A percentile compares a stretch with the other conserved stretches of the same genome.
Conservation (phyloP, 1,140 invertebrate species). For the Phocides pigmalion region DNA sequence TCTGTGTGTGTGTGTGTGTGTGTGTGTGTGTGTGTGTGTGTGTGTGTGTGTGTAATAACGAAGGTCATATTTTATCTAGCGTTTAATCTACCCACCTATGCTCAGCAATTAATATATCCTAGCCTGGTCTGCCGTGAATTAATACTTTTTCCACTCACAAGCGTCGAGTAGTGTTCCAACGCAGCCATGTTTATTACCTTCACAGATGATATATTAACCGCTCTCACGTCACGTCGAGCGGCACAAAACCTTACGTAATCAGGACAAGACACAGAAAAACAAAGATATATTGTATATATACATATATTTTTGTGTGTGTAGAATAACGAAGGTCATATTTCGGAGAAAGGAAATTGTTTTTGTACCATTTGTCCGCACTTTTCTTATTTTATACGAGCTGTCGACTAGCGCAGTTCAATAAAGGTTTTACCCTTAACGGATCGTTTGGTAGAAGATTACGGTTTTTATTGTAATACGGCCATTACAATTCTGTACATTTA, state of each 20-base stretch:
- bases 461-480: neutral
- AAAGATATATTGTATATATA: constrained; percentile 43
- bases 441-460: neutral
- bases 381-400: constrained; percentile 45
- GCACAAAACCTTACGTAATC: constrained; percentile 30
- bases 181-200: constrained; percentile 1
- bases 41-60: too few species aligned
- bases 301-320: neutral
- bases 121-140: neutral
- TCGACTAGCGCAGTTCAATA: constrained; percentile 36
- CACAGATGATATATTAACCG: constrained; percentile 14
- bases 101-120: neutral
- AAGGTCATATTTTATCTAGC: too few species aligned
- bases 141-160: neutral
- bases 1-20: too few species aligned
- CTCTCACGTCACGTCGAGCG: constrained; percentile 3
- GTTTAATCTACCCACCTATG: too few species aligned
- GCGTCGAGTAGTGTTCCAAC: neutral
- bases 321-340: constrained; percentile 42
- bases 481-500: too few species aligned
- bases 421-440: constrained; percentile 24
- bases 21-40: too few species aligned
- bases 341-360: constrained; percentile 48
- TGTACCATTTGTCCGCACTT: constrained; percentile 36
- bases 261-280: constrained; percentile 37